Conservation (phyloP, 2,888 invertebrate genomes). For the Dolichomitus sp. region DNA sequence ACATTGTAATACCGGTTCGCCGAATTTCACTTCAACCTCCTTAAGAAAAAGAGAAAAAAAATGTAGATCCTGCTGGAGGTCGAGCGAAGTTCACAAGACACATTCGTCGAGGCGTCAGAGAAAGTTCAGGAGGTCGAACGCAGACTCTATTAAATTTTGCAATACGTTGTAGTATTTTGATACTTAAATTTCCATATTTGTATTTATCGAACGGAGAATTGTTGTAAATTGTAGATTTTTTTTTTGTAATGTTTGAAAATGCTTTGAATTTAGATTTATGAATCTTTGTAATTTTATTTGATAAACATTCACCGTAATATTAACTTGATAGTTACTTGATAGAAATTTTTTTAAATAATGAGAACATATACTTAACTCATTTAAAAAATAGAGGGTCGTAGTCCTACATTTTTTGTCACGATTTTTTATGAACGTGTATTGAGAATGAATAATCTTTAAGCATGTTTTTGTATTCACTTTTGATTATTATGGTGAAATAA, state of each 20-base stretch:
- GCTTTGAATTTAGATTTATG: too few species aligned
- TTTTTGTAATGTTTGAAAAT: background rate
- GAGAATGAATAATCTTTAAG: too few species aligned
- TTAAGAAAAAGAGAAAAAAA: slow-evolving; percentile 1
- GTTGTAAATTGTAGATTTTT: background rate
- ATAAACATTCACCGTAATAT: too few species aligned
- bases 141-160: background rate
- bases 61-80: slow-evolving; percentile 9
- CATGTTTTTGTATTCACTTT: too few species aligned
- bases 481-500: too few species aligned
- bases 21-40: slow-evolving; percentile 31
- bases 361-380: too few species aligned
- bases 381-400: too few species aligned
- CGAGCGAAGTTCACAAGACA: slow-evolving; percentile 5
- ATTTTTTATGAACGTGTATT: too few species aligned
- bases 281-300: too few species aligned
- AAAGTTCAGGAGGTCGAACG: slow-evolving; percentile 16
- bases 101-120: slow-evolving; percentile 1
- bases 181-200: background rate
- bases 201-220: background rate
- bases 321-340: too few species aligned
- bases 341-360: too few species aligned
- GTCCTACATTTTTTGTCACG: too few species aligned
- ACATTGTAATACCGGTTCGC: background rate
- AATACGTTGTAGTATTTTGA: background rate